A percentile compares a stretch with the other conserved stretches of the same genome.
Conservation (phyloP, 30 jellyfish, hydroid and myxozoan species). For the Rhopilema esculentum region DNA sequence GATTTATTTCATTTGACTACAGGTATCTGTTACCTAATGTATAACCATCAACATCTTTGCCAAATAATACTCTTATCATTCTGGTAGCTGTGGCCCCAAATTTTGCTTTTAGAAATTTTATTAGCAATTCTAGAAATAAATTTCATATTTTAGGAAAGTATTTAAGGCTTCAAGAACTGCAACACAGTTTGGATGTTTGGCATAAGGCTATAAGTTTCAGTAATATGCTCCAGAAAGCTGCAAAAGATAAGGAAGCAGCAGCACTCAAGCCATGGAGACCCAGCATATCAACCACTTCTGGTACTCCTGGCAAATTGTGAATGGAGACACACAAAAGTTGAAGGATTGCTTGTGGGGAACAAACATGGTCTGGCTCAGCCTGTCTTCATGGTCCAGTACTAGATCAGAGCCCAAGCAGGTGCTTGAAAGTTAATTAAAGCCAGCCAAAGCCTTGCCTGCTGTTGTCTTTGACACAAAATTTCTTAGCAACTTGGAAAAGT, state of each 20-base stretch:
- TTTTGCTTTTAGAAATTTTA: no score
- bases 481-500: background rate
- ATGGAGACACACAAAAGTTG: conserved; percentile 1
- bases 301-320: conserved; percentile 16
- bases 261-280: conserved; percentile 19
- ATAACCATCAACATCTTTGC: no score
- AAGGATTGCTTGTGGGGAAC: conserved; percentile 20
- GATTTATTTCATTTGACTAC: no score
- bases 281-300: conserved; percentile 21
- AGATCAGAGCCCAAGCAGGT: conserved; percentile 2
- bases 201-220: conserved; percentile 18
- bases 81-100: no score
- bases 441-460: background rate
- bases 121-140: background rate
- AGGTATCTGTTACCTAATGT: no score
- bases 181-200: conserved; percentile 33
- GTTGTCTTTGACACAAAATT: conserved; percentile 12
- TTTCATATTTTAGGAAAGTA: conserved; percentile 4
- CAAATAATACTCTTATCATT: no score
- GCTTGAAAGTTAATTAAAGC: background rate
- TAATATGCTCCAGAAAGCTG: background rate
- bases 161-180: conserved; percentile 13
- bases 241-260: no score
- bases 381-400: no score
- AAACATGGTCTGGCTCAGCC: conserved; percentile 5